Evolutionary conservation across 2,888 invertebrate species (phyloP).

Genomic region (Calephelis perditalis): DNA sequence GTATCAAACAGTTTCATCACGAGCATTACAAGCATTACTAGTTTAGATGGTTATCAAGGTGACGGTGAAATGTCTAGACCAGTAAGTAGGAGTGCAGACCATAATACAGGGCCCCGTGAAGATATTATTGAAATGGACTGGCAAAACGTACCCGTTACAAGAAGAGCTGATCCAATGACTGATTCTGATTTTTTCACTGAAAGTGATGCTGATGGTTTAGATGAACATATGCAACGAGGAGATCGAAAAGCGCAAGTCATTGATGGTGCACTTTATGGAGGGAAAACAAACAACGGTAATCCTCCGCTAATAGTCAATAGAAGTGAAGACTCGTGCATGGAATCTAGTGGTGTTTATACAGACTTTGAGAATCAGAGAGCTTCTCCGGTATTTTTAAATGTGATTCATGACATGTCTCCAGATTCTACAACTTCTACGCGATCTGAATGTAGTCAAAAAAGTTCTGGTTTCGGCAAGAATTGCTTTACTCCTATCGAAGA

Average conservation of each 20-base stretch:
- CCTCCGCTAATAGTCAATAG: constrained; percentile 75
- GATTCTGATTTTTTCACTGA: constrained; percentile 95
- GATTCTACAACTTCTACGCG: constrained; percentile 79
- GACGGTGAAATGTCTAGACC: constrained; percentile 94
- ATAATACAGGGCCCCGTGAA: constrained; percentile 79
- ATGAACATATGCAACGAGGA: constrained; percentile 83
- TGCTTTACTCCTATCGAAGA: constrained; percentile 53
- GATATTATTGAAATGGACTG: constrained; percentile 76
- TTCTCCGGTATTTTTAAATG: constrained; percentile 71
- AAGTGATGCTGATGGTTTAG: constrained; percentile 92
- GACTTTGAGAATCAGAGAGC: constrained; percentile 85
- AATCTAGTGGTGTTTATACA: constrained; percentile 93
- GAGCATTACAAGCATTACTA: constrained; percentile 93
- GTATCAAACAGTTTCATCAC: constrained; percentile 88
- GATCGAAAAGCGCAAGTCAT: constrained; percentile 90
- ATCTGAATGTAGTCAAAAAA: constrained; percentile 72
- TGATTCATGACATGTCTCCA: constrained; percentile 84
- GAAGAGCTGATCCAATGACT: constrained; percentile 90
- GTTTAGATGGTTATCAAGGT: constrained; percentile 95
- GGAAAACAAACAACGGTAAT: constrained; percentile 76
- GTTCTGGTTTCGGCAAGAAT: constrained; percentile 50
- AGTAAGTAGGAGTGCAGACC: constrained; percentile 88
- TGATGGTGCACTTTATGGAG: constrained; percentile 93
- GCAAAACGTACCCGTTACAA: constrained; percentile 80
- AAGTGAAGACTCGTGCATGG: constrained; percentile 89